Base-by-base conservation (phyloP, 1,140 invertebrate genomes). In the Brachystomella parvula region DNA sequence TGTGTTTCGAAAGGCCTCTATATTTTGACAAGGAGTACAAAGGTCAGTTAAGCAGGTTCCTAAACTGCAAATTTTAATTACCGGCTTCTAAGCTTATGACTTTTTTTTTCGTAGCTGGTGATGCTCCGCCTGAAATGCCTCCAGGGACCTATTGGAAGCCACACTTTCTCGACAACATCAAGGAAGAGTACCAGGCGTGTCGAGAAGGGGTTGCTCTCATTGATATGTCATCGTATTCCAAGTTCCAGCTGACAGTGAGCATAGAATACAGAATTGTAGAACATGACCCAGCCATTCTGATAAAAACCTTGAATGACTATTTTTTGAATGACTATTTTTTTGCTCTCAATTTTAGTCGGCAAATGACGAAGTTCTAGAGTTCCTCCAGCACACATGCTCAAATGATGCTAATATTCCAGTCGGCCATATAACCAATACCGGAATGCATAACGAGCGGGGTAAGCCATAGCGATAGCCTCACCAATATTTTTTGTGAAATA, bases 221-320 rank as follows among this genome's bases (percentile, higher is more conserved):
- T 66, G 96, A 99, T 79, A 98, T 98, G 81, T 97, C 94, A 9
- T 97, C 94, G 0, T 99, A 98, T 77, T 93, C 94, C 1, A 99
- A 99, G 81, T 87, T 97, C 71, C 95, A 98, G 80, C 80, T 98
- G 63, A 91, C 87, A 87, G 90, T 92, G 81, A n/a, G n/a, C n/a
- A n/a, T n/a, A n/a, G n/a, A 77, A 77, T 76, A 68, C 63, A 69
- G 58, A 17, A 31, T 66, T 44, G 9, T 44, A 12, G 39, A 44
- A 44, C 9, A 44, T 44, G n/a, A 44, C 39, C 9, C n/a, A 44
- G n/a, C 39, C n/a, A n/a, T 63, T 59, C 60, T 71, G 66, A 30
- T 69, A 33, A 53, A 65, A 47, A 47, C 61, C 21, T 21, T 67
- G 29, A 29, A 49, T 44, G 57, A 63, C 60, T 30, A 31, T 67